Conservation (phyloP, 2,888 invertebrate genomes). For the Agrilus mali region DNA sequence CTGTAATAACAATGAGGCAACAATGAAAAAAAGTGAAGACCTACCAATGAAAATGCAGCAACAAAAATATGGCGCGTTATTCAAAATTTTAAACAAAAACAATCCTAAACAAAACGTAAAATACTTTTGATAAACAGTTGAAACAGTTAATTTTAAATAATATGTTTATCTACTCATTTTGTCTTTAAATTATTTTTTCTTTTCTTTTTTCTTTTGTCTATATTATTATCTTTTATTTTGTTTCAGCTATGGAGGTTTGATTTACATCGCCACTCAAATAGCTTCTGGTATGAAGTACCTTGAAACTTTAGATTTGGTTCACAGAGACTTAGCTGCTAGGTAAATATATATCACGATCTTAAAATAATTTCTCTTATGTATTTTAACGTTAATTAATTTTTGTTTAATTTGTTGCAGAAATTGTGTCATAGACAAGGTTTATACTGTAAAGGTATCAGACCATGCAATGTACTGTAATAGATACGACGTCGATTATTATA, state of each 20-base stretch:
- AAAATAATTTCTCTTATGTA: too few species aligned
- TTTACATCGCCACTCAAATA: constrained; percentile 78
- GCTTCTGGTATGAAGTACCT: constrained; percentile 90
- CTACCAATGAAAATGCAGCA: too few species aligned
- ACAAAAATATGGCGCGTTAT: too few species aligned
- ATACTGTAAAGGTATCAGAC: constrained; percentile 69
- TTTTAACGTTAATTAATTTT: too few species aligned
- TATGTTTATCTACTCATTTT: too few species aligned
- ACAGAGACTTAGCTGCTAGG: constrained; percentile 80
- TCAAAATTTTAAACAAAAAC: too few species aligned
- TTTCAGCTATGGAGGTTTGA: constrained; percentile 69
- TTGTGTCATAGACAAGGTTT: constrained; percentile 71
- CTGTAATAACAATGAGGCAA: too few species aligned
- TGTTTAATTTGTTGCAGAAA: constrained; percentile 45
- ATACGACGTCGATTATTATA: constrained; percentile 71
- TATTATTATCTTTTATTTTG: constrained; percentile 14
- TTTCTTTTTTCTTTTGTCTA: background rate
- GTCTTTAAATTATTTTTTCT: too few species aligned
- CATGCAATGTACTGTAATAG: constrained; percentile 76
- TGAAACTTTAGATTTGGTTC: constrained; percentile 79
- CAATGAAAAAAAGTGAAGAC: too few species aligned
- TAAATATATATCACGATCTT: constrained; percentile 34
- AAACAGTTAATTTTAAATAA: too few species aligned
- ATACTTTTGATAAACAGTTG: too few species aligned
- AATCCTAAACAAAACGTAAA: too few species aligned